Evolutionary conservation across 2,113 vertebrate genomes (phyloP).

Genomic region (Arothron firmamentum): DNA sequence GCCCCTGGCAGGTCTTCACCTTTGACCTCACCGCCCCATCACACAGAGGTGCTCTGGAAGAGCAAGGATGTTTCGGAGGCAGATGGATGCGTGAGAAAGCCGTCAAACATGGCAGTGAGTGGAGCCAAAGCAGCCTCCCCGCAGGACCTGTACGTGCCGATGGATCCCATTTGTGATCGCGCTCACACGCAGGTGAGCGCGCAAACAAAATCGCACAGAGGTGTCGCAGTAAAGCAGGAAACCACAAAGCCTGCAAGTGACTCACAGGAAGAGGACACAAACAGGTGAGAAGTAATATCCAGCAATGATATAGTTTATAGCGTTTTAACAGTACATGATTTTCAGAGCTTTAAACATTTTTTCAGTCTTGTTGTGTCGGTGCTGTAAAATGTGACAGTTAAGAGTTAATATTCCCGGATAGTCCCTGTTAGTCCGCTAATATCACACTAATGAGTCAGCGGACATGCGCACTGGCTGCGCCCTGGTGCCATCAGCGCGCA

Average conservation of each 20-base stretch:
- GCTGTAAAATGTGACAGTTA: no score
- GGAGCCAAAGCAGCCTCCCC: accelerated
- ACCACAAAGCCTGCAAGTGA: neutral
- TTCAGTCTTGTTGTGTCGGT: no score
- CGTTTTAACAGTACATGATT: no score
- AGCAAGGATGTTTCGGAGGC: neutral
- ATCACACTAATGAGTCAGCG: neutral
- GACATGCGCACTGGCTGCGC: conserved; percentile 38
- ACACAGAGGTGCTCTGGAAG: accelerated
- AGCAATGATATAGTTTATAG: neutral
- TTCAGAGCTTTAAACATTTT: no score
- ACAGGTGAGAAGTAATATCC: conserved; percentile 37
- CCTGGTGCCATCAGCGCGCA: neutral
- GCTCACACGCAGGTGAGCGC: neutral
- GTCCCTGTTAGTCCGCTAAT: neutral
- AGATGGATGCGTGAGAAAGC: neutral
- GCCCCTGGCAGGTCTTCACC: conserved; percentile 23
- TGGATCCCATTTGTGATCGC: conserved; percentile 47
- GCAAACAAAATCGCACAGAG: neutral
- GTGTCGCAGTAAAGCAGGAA: neutral
- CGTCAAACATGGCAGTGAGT: neutral
- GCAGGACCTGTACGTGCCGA: conserved; percentile 60
- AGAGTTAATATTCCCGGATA: neutral
- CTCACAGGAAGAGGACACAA: neutral
- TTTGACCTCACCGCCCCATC: conserved; percentile 30